phyloP scores from a whole-genome alignment of 2,113 vertebrate genomes.

The Cacatua alba region DNA sequence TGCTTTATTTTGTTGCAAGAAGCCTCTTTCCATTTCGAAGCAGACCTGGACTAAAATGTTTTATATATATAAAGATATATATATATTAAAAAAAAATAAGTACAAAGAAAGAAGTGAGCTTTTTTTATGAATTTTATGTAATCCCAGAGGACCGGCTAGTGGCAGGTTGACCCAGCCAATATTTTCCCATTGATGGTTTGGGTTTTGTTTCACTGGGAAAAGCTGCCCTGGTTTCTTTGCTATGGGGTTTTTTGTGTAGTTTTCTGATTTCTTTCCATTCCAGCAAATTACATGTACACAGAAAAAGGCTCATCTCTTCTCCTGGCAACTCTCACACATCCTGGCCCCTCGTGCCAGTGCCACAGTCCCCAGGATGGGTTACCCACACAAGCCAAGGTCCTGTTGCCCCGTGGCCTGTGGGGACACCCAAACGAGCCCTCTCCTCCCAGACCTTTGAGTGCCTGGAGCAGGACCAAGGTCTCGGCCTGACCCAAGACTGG shows the following conservation, averaged over 20 bases:
- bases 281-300: neutral
- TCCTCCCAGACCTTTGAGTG: neutral
- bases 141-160: constrained; percentile 3
- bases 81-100: neutral
- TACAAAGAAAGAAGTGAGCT: neutral
- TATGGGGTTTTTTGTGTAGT: neutral
- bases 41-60: neutral
- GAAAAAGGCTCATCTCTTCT: neutral
- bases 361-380: neutral
- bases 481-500: neutral
- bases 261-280: constrained; percentile 8
- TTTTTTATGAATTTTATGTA: neutral
- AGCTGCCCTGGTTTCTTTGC: neutral
- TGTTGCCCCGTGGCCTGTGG: fast-evolving
- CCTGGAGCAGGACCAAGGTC: neutral
- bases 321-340: neutral
- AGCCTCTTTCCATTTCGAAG: neutral
- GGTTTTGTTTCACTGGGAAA: neutral
- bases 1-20: neutral
- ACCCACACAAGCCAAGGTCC: neutral
- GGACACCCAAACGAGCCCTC: neutral
- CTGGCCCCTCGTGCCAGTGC: neutral
- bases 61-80: neutral
- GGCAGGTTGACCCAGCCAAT: constrained; percentile 43
- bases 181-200: constrained; percentile 16